Conservation (phyloP, 2,113 vertebrate genomes). For the Anguilla rostrata region DNA sequence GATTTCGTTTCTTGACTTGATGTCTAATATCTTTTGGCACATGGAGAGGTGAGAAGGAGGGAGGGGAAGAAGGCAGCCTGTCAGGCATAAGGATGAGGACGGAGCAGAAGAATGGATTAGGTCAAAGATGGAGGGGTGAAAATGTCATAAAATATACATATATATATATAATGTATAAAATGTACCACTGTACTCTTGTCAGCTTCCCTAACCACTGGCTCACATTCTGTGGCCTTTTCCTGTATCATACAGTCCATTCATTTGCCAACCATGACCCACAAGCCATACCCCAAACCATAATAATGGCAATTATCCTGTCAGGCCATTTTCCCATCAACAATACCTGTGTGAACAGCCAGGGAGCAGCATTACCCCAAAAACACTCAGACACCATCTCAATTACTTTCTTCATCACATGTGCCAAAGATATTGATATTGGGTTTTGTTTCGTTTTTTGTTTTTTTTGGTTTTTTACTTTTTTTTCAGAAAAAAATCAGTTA, state of each 20-base stretch:
- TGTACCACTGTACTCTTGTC: neutral
- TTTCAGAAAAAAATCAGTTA: neutral
- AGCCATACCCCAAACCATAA: neutral
- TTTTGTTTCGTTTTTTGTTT: too few relatives aligned
- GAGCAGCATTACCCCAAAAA: neutral
- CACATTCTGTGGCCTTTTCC: neutral
- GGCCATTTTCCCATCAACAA: neutral
- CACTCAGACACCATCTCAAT: neutral
- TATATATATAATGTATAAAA: too few relatives aligned
- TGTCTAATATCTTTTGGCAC: neutral
- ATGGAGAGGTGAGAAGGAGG: neutral
- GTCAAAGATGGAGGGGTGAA: neutral
- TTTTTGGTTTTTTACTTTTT: neutral
- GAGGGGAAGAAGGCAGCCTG: neutral
- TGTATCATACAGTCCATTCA: neutral
- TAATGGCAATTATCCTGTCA: neutral
- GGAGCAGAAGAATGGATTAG: too few relatives aligned
- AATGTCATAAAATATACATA: neutral
- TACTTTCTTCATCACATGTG: neutral
- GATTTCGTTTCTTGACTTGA: neutral
- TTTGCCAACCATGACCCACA: neutral
- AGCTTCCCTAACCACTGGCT: neutral
- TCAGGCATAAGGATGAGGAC: neutral
- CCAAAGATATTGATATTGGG: neutral
- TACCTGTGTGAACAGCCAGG: neutral